Base-by-base conservation (phyloP, 1,140 invertebrate species). In the Drosophila lini region DNA sequence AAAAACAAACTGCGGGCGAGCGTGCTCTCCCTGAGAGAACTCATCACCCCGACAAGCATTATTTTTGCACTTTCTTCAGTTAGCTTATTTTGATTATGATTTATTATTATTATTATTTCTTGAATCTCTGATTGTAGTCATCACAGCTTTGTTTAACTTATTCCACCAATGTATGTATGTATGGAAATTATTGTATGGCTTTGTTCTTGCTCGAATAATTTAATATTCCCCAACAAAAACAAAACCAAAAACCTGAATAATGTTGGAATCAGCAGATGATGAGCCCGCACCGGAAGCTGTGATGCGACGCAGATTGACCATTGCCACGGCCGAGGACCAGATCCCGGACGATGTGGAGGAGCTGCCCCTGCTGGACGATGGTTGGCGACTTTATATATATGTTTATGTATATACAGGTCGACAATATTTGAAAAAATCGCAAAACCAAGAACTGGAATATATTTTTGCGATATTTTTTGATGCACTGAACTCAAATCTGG, bases 61-160 rank as follows among this genome's bases (percentile, higher is more conserved):
- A 25, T 28, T 65, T 91, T 91, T 91, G 90, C 90, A 91, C 90
- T 91, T 91, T 91, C 90, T 90, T 90, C 50, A 74, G 63, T 82
- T 81, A 79, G 69, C 75, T 75, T 76, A 69, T 71, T 68, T 50
- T 47, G 48, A 65, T 81, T 74, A 42, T 50, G 22, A 74, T 78
- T 55, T 86, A 45, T 67, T 56, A 56, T 74, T 74, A 53, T 53
- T 45, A 25, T 57, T 63, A 48, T 74, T 57, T 63, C 70, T 80
- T 42, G 69, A 59, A 67, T 81, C 64, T 81, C 64, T 67, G 74
- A 77, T 84, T 90, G 78, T 90, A 89, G 85, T 89, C 77, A 78
- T 84, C 77, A 78, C 52, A 70, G 81, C 82, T 91, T 86, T 86
- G 76, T 80, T 89, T 63, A 78, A 80, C 61, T 81, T 69, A 71